These are phyloP conservation scores for Coronaproctus castanopsis DNA, from an alignment of 2,888 invertebrate species.

Conservation along the genomic window DNA sequence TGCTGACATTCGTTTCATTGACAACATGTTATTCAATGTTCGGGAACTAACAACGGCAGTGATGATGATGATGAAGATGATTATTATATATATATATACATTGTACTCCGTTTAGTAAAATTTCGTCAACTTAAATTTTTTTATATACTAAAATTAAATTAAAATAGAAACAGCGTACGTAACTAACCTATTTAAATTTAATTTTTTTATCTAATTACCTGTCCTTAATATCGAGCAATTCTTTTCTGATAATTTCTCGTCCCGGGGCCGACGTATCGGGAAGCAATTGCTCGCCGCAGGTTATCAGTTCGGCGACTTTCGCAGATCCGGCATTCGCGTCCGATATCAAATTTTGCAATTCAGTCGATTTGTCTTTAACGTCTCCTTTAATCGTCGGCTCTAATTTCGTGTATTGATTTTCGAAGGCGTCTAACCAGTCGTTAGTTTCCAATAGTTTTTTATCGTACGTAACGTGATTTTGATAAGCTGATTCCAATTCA, in stretches of 20 bases:
- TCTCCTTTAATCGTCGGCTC: constrained; percentile 36
- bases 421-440: constrained; percentile 56
- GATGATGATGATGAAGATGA: no score
- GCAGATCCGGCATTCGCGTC: constrained; percentile 71
- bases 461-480: constrained; percentile 59
- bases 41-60: no score
- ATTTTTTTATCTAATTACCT: no score
- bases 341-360: constrained; percentile 47
- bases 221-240: constrained; percentile 57
- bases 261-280: constrained; percentile 83
- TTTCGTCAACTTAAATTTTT: no score
- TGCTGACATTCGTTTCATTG: no score
- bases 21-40: no score
- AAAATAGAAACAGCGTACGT: no score
- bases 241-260: constrained; percentile 68
- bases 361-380: constrained; percentile 42
- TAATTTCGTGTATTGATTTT: constrained; percentile 43
- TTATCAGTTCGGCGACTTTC: constrained; percentile 48
- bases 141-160: no score
- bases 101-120: no score
- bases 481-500: constrained; percentile 61
- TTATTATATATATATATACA: no score
- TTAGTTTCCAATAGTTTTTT: constrained; percentile 53
- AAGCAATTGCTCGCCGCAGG: constrained; percentile 68
- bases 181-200: no score